These are phyloP conservation scores for Rhynchomys soricoides DNA, from an alignment of 2,113 vertebrate genomes.

Conservation along the genomic window DNA sequence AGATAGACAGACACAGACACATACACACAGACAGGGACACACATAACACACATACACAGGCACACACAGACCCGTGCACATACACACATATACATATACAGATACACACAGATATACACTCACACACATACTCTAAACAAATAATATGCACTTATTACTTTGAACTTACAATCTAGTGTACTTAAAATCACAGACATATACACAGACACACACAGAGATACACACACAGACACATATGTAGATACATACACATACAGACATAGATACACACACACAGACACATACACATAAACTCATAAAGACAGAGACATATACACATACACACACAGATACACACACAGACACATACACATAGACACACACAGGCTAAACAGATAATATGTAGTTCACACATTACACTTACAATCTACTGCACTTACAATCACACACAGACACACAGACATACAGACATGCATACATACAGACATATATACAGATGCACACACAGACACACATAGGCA, in stretches of 20 bases:
- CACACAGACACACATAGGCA: no score
- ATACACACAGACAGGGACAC: background rate
- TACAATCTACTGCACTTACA: background rate
- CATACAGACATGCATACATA: background rate
- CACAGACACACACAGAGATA: background rate
- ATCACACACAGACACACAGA: background rate
- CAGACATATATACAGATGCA: no score
- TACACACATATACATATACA: background rate
- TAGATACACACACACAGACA: background rate
- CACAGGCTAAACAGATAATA: background rate
- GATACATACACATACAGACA: background rate
- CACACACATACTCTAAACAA: background rate
- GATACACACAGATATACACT: background rate
- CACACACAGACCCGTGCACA: background rate
- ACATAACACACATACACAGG: background rate
- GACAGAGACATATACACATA: background rate
- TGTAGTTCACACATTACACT: background rate
- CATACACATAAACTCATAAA: background rate
- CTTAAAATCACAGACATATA: background rate
- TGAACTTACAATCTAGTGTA: no score
- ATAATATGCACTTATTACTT: background rate
- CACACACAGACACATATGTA: background rate
- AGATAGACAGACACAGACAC: background rate
- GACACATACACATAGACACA: background rate
- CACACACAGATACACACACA: no score